phyloP scores from a whole-genome alignment of 2,888 invertebrate species.

The Perizoma flavofasciatum region DNA sequence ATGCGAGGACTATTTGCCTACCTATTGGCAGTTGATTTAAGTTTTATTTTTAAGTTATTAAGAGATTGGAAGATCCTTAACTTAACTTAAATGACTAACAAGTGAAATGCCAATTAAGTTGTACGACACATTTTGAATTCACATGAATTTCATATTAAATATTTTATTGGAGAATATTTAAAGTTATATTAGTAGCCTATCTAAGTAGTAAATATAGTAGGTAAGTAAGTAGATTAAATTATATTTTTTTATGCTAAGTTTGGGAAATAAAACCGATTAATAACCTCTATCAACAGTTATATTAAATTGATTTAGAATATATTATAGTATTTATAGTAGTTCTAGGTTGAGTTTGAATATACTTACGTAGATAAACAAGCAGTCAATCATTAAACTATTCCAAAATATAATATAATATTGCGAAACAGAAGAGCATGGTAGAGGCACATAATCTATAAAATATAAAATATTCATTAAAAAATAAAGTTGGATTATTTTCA shows the following conservation, averaged over 20 bases:
- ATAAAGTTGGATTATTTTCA: constrained; percentile 28
- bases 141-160: constrained; percentile 42
- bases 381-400: not conserved
- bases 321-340: no score
- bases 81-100: constrained; percentile 53
- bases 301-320: no score
- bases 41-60: constrained; percentile 45
- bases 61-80: constrained; percentile 62
- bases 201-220: constrained; percentile 11
- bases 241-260: constrained; percentile 34
- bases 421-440: constrained; percentile 5
- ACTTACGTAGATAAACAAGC: no score
- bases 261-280: constrained; percentile 9
- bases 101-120: constrained; percentile 75
- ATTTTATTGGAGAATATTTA: constrained; percentile 41
- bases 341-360: not conserved
- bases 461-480: constrained; percentile 20
- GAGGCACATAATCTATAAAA: constrained; percentile 9
- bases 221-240: constrained; percentile 19
- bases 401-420: constrained; percentile 3
- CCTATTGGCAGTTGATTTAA: constrained; percentile 67
- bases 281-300: constrained; percentile 3
- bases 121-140: constrained; percentile 66
- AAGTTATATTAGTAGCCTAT: constrained; percentile 10
- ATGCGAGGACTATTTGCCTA: constrained; percentile 71